These are phyloP conservation scores for Melinopterus prodromus DNA, from an alignment of 2,888 invertebrate genomes.

Conservation along the genomic window DNA sequence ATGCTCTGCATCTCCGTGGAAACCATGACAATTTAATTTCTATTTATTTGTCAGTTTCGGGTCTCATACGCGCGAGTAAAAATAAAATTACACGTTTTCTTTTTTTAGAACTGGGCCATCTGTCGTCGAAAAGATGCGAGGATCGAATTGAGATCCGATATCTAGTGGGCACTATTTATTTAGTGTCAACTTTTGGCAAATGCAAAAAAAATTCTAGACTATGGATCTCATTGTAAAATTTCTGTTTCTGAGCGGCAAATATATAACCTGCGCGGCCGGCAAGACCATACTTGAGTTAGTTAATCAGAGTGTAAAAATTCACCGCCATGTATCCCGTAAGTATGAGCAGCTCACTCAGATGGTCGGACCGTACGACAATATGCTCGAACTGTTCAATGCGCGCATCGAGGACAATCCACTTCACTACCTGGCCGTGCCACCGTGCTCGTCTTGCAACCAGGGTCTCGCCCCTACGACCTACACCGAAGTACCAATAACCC, in stretches of 20 bases:
- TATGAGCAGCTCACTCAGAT: slow-evolving; percentile 36
- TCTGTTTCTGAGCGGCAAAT: slow-evolving; percentile 42
- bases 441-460: not conserved
- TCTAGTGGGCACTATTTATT: slow-evolving; percentile 23
- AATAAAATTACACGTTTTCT: not conserved
- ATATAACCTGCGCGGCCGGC: slow-evolving; percentile 40
- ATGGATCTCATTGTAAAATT: slow-evolving; percentile 44
- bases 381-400: slow-evolving; percentile 39
- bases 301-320: slow-evolving; percentile 34
- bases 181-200: slow-evolving; percentile 25
- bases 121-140: not conserved
- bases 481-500: not conserved
- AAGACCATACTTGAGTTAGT: slow-evolving; percentile 40
- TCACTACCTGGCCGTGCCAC: slow-evolving; percentile 17
- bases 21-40: not conserved
- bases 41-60: not conserved
- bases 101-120: not conserved
- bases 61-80: not conserved
- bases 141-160: not conserved
- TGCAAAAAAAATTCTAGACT: slow-evolving; percentile 32
- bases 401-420: slow-evolving; percentile 27
- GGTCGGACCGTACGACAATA: slow-evolving; percentile 39
- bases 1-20: not conserved
- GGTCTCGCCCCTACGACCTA: not conserved
- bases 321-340: slow-evolving; percentile 30